Conservation (phyloP, 2,797 vertebrate genomes). For the Hyperoplus lanceolatus region DNA sequence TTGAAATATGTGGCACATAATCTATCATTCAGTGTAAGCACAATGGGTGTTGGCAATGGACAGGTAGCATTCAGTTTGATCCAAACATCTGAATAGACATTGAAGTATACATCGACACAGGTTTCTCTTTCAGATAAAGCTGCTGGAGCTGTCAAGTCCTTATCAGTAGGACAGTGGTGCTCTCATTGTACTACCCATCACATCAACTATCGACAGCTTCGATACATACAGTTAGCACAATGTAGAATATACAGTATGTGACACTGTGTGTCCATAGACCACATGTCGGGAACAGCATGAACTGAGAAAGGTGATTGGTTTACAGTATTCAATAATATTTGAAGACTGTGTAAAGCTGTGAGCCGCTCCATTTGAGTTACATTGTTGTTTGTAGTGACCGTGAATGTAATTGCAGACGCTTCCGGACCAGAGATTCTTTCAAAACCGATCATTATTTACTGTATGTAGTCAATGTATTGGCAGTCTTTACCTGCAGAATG, state of each 20-base stretch:
- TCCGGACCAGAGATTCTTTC: too few species aligned
- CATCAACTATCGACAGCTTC: slow-evolving; percentile 10
- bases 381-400: too few species aligned
- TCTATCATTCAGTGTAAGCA: slow-evolving; percentile 4
- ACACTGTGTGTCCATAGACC: slow-evolving; percentile 9
- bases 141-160: slow-evolving; percentile 20
- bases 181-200: slow-evolving; percentile 6
- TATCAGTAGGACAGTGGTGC: slow-evolving; percentile 12
- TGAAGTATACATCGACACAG: background rate
- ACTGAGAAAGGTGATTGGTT: background rate
- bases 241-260: background rate
- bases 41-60: slow-evolving; percentile 10
- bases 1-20: background rate
- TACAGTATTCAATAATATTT: slow-evolving; percentile 5
- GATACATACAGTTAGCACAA: background rate
- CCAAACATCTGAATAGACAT: slow-evolving; percentile 16
- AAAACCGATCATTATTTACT: too few species aligned
- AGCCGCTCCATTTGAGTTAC: too few species aligned
- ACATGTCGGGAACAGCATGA: background rate
- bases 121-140: slow-evolving; percentile 32
- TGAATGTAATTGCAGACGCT: too few species aligned
- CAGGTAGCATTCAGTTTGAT: slow-evolving; percentile 7
- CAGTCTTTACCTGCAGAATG: too few species aligned
- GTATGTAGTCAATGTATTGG: too few species aligned
- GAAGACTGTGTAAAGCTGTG: background rate